Conservation (phyloP, 2,113 vertebrate species). For the Marcusenius ussheri region DNA sequence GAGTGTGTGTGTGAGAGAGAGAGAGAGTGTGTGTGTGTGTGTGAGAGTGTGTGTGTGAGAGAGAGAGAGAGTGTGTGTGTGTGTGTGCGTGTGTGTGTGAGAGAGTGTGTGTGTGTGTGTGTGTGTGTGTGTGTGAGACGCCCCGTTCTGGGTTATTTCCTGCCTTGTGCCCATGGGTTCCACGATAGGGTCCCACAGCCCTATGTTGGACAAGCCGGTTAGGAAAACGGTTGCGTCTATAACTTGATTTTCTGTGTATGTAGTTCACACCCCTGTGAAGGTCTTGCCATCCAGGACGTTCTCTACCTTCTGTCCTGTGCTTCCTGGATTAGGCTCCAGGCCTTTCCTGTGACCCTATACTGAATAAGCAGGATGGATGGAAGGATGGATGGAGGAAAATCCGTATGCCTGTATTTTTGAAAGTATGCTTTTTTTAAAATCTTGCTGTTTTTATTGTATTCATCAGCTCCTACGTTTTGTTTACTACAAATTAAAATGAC, state of each 20-base stretch:
- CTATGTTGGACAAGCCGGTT: background rate
- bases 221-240: background rate
- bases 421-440: background rate
- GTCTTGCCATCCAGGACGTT: background rate
- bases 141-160: background rate
- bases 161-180: background rate
- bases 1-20: too few relatives aligned
- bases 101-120: too few relatives aligned
- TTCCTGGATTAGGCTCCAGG: background rate
- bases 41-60: background rate
- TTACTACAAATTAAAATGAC: background rate
- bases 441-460: background rate
- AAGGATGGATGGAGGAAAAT: background rate
- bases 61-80: too few relatives aligned
- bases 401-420: background rate
- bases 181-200: background rate
- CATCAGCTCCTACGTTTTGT: background rate
- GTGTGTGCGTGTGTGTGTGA: too few relatives aligned
- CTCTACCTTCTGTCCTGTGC: background rate
- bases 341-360: background rate
- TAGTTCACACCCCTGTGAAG: background rate
- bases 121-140: too few relatives aligned
- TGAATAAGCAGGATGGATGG: background rate
- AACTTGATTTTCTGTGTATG: background rate
- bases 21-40: background rate